These are phyloP conservation scores for Malthinus seriepunctatus DNA, from an alignment of 2,888 invertebrate species.

Conservation along the genomic window DNA sequence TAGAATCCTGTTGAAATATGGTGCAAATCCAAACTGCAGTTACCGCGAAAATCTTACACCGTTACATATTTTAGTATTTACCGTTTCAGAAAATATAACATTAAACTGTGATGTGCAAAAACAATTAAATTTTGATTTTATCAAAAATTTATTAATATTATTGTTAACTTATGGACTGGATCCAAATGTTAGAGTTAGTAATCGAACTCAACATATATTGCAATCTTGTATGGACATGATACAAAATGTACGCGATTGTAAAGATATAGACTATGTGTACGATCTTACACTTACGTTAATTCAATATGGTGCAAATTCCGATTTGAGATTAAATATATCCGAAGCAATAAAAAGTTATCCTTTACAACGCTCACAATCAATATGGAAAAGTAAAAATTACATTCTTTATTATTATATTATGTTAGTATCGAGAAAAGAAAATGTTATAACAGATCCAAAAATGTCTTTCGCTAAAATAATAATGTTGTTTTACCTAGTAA, in stretches of 20 bases:
- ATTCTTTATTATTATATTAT: constrained; percentile 73
- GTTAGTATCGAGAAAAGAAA: constrained; percentile 69
- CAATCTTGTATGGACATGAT: constrained; percentile 73
- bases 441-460: constrained; percentile 63
- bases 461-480: constrained; percentile 68
- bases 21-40: constrained; percentile 75
- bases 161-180: constrained; percentile 70
- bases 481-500: constrained; percentile 65
- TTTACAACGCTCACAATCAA: constrained; percentile 48
- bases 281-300: constrained; percentile 71
- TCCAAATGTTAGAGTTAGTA: constrained; percentile 63
- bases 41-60: constrained; percentile 71
- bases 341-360: constrained; percentile 53
- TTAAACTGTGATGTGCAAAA: constrained; percentile 69
- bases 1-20: constrained; percentile 67
- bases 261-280: constrained; percentile 71
- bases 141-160: constrained; percentile 67
- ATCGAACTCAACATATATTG: constrained; percentile 69
- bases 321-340: constrained; percentile 61
- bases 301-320: constrained; percentile 76
- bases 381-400: constrained; percentile 64
- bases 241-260: constrained; percentile 66
- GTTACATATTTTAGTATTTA: constrained; percentile 71
- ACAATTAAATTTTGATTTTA: constrained; percentile 69
- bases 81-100: constrained; percentile 71